phyloP scores from a whole-genome alignment of 1,140 invertebrate species.

The honey bee (Apis mellifera) region DNA sequence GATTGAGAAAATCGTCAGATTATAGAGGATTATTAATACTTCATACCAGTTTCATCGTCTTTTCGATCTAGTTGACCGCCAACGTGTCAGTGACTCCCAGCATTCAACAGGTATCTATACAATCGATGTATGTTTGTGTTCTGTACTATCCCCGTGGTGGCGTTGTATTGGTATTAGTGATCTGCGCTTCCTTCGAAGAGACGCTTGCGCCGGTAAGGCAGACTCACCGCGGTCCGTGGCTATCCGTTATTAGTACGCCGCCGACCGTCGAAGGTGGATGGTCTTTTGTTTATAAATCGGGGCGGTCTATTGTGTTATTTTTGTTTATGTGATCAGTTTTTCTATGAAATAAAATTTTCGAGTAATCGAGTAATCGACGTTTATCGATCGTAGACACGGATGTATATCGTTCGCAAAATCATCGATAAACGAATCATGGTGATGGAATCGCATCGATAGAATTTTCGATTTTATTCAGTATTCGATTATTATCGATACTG shows the following conservation, averaged over 20 bases:
- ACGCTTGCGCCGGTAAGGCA: slow-evolving; percentile 41
- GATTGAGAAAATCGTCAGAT: not conserved
- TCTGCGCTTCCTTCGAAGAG: slow-evolving; percentile 32
- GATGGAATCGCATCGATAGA: not conserved
- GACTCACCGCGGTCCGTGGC: slow-evolving; percentile 11
- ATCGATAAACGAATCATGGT: not conserved
- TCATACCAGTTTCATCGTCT: slow-evolving; percentile 7
- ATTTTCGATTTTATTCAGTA: not conserved
- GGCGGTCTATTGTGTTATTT: not conserved
- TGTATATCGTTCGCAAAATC: not conserved
- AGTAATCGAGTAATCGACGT: not conserved
- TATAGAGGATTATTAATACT: not conserved
- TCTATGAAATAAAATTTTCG: not conserved
- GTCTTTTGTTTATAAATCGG: not conserved
- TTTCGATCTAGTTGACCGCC: slow-evolving; percentile 40
- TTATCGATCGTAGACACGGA: not conserved
- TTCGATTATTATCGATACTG: slow-evolving; percentile 1
- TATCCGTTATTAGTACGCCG: slow-evolving; percentile 41
- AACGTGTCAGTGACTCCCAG: slow-evolving; percentile 10
- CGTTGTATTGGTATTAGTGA: slow-evolving; percentile 46
- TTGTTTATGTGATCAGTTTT: slow-evolving; percentile 15
- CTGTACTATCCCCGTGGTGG: not conserved
- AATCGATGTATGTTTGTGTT: slow-evolving; percentile 43
- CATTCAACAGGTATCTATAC: slow-evolving; percentile 50
- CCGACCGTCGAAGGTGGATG: slow-evolving; percentile 13